A percentile compares a stretch with the other conserved stretches of the same genome.
Conservation (phyloP, 2,888 invertebrate species). For the Eristalis pertinax region DNA sequence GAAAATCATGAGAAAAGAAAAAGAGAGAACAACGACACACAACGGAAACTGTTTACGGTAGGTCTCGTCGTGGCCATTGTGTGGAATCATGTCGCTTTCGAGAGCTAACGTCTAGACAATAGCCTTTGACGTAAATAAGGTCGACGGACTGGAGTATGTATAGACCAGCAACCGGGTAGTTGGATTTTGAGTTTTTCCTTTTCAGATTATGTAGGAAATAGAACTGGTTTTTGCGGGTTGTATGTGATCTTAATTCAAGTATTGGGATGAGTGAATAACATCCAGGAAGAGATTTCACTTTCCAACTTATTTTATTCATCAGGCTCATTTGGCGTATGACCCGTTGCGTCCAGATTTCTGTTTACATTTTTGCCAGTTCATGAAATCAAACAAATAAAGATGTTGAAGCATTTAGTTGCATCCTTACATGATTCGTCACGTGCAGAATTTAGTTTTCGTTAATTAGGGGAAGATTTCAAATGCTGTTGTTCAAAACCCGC, state of each 20-base stretch:
- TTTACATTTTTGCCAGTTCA: too few relatives aligned
- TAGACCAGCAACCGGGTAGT: neutral
- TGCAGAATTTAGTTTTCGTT: neutral
- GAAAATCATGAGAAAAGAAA: neutral
- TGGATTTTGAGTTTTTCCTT: neutral
- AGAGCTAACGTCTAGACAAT: conserved; percentile 44
- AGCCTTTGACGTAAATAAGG: conserved; percentile 1
- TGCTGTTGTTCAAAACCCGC: too few relatives aligned
- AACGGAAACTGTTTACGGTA: conserved; percentile 6
- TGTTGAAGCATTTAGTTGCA: too few relatives aligned
- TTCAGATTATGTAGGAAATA: neutral
- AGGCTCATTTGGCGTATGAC: neutral
- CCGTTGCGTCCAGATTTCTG: too few relatives aligned
- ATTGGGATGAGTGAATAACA: neutral
- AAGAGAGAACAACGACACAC: neutral
- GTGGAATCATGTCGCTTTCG: conserved; percentile 11
- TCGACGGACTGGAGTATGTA: neutral
- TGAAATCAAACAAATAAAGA: too few relatives aligned
- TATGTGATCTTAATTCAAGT: neutral
- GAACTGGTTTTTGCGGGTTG: neutral
- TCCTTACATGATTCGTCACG: too few relatives aligned
- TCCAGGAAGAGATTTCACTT: neutral
- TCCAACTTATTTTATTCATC: neutral
- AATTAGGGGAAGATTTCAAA: neutral
- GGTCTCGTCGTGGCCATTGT: neutral